Conservation (phyloP, 2,888 invertebrate genomes). For the Stramonita haemastoma region DNA sequence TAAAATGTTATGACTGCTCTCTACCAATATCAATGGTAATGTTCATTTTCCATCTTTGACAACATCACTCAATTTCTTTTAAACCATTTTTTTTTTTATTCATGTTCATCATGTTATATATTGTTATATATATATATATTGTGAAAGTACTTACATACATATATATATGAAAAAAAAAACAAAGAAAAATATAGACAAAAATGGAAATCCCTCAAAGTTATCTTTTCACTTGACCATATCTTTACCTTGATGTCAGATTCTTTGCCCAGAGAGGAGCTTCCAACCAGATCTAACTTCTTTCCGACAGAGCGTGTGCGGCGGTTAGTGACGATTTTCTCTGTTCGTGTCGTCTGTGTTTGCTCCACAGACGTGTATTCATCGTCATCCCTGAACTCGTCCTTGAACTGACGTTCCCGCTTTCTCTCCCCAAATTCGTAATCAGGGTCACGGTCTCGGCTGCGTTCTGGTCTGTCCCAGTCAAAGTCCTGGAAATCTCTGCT, state of each 20-base stretch:
- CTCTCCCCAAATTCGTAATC: slow-evolving; percentile 27
- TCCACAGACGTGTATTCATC: slow-evolving; percentile 73
- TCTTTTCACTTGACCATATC: not conserved
- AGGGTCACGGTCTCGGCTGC: not conserved
- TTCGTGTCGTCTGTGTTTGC: slow-evolving; percentile 71
- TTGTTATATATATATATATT: too few species aligned
- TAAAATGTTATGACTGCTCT: too few species aligned
- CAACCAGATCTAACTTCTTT: slow-evolving; percentile 72
- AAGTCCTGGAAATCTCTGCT: slow-evolving; percentile 40
- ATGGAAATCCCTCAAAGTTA: too few species aligned
- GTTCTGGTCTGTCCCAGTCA: slow-evolving; percentile 27
- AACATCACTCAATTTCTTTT: too few species aligned
- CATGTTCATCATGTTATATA: too few species aligned
- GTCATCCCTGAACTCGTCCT: slow-evolving; percentile 52
- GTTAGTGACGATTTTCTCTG: slow-evolving; percentile 72
- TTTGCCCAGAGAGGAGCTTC: slow-evolving; percentile 57
- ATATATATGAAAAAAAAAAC: too few species aligned
- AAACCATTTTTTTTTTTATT: too few species aligned
- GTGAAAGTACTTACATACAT: too few species aligned
- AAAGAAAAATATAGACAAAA: too few species aligned
- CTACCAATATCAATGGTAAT: too few species aligned
- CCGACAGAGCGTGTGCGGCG: slow-evolving; percentile 56
- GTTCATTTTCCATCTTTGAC: too few species aligned
- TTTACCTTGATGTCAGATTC: slow-evolving; percentile 60
- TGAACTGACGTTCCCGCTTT: slow-evolving; percentile 50